Evolutionary conservation across 2,888 invertebrate genomes (phyloP).

Genomic region (Protophormia terraenovae): DNA sequence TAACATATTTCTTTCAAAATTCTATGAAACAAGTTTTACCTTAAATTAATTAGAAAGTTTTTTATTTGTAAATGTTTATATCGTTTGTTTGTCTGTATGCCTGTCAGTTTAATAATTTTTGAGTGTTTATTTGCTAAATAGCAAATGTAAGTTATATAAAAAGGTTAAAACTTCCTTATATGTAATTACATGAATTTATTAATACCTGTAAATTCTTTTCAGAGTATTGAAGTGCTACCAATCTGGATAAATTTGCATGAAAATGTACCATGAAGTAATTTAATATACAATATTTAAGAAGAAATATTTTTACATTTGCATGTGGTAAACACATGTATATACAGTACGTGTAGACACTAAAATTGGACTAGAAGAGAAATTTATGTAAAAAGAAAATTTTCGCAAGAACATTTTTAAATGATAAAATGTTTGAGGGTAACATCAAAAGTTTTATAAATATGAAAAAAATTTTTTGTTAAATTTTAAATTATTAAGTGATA

Average conservation of each 20-base stretch:
- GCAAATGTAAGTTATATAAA: not conserved
- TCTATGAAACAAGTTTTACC: not conserved
- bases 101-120: not conserved
- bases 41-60: not conserved
- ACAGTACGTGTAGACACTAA: not conserved
- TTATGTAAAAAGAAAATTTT: too few species aligned
- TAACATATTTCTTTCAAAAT: not conserved
- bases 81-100: not conserved
- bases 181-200: not conserved
- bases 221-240: not conserved
- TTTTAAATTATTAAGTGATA: too few species aligned
- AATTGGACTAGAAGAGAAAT: not conserved
- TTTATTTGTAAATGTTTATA: not conserved
- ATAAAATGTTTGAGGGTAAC: too few species aligned
- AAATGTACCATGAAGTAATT: not conserved
- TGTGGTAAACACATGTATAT: not conserved
- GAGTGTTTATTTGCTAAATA: not conserved
- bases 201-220: not conserved
- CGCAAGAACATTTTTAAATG: too few species aligned
- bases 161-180: not conserved
- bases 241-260: not conserved
- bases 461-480: too few species aligned
- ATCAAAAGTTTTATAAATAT: too few species aligned
- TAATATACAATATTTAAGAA: not conserved
- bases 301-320: not conserved